A percentile compares a stretch with the other conserved stretches of the same genome.
phyloP scores from a whole-genome alignment of 2,888 invertebrate species.

The Agrotis segetum region DNA sequence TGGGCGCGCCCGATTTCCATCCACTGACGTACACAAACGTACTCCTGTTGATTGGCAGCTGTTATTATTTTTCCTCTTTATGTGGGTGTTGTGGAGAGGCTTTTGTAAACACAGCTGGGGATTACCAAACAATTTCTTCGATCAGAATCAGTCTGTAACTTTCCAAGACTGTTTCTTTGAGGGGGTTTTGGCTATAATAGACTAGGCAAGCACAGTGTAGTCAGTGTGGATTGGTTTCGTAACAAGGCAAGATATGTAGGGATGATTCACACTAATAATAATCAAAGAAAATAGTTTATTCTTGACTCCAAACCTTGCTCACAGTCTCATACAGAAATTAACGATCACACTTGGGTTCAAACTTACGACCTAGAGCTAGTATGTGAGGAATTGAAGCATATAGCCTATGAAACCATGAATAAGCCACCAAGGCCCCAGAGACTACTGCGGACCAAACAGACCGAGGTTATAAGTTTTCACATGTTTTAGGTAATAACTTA shows the following conservation, averaged over 20 bases:
- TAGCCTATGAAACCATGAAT: too few relatives aligned
- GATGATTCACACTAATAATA: too few relatives aligned
- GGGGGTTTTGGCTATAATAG: neutral
- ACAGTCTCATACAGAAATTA: neutral
- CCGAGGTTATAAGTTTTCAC: too few relatives aligned
- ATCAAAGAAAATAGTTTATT: too few relatives aligned
- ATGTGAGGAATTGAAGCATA: too few relatives aligned
- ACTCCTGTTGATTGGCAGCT: conserved; percentile 12
- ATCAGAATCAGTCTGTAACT: neutral
- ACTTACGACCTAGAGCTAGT: neutral
- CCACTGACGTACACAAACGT: conserved; percentile 8
- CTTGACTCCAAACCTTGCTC: too few relatives aligned
- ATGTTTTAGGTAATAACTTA: too few relatives aligned
- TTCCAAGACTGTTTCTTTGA: too few relatives aligned
- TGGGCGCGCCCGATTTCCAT: conserved; percentile 37
- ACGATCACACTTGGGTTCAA: neutral
- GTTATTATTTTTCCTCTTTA: conserved; percentile 16
- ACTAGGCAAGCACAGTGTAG: neutral
- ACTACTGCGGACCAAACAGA: too few relatives aligned
- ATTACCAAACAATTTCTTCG: neutral
- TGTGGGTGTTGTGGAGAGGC: neutral
- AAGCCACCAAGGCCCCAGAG: too few relatives aligned
- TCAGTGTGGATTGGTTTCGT: too few relatives aligned
- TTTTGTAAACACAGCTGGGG: neutral
- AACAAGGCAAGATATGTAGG: too few relatives aligned